These are phyloP conservation scores for Drosophila quinaria DNA, from an alignment of 2,888 invertebrate species.

Conservation along the genomic window DNA sequence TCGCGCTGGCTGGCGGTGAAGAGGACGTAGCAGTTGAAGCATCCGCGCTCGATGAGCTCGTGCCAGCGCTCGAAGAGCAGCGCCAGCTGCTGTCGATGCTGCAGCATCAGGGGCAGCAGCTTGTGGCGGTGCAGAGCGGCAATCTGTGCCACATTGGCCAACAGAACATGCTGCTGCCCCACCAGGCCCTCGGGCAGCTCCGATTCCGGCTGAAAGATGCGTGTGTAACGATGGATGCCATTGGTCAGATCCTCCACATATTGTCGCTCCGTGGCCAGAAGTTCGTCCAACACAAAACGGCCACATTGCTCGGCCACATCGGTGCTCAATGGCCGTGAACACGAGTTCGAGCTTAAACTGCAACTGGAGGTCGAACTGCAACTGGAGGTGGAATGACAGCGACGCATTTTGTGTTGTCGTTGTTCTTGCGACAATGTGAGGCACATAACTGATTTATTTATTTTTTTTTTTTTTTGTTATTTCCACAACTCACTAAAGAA, in stretches of 20 bases:
- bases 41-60: conserved; percentile 29
- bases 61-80: conserved; percentile 38
- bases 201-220: conserved; percentile 22
- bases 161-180: conserved; percentile 29
- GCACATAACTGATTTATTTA: conserved; percentile 5
- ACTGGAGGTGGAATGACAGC: background rate
- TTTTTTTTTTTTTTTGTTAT: background rate
- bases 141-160: conserved; percentile 42
- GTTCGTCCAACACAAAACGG: conserved; percentile 38
- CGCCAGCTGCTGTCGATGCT: conserved; percentile 39
- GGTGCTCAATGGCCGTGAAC: background rate
- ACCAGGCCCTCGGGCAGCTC: conserved; percentile 29
- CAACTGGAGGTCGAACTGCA: background rate
- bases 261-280: conserved; percentile 46
- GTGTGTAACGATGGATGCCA: conserved; percentile 28
- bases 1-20: conserved; percentile 38
- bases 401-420: background rate
- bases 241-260: conserved; percentile 43
- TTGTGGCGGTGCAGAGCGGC: conserved; percentile 34
- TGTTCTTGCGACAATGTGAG: background rate
- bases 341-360: background rate
- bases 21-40: conserved; percentile 47
- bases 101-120: conserved; percentile 45
- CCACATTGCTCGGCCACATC: conserved; percentile 30
- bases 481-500: background rate